Conservation (phyloP, 2,888 invertebrate genomes). For the Calameuta idolon region DNA sequence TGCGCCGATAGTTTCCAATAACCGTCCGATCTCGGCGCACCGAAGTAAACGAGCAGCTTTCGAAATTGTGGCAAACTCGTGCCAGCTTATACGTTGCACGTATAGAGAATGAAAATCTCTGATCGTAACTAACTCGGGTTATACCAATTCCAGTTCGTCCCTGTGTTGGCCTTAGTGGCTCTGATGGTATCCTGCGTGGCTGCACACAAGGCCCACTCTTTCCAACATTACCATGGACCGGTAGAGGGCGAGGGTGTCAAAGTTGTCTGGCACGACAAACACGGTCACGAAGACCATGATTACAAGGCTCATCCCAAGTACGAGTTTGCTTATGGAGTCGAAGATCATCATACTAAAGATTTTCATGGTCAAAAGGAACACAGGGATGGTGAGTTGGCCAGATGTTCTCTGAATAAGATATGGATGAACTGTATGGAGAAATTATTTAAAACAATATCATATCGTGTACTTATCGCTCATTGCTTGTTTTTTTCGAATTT, state of each 20-base stretch:
- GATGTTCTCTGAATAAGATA: neutral
- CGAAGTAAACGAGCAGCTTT: too few species aligned
- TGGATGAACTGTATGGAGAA: too few species aligned
- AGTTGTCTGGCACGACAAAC: constrained; percentile 33
- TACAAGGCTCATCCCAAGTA: constrained; percentile 39
- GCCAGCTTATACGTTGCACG: too few species aligned
- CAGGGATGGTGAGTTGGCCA: constrained; percentile 16
- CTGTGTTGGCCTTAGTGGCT: constrained; percentile 14
- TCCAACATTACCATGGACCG: constrained; percentile 34
- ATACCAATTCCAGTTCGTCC: constrained; percentile 10
- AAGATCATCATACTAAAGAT: constrained; percentile 36
- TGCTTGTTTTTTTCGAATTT: neutral
- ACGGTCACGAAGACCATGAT: constrained; percentile 36
- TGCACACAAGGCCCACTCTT: constrained; percentile 35
- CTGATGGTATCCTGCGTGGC: constrained; percentile 3
- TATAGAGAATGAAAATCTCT: too few species aligned
- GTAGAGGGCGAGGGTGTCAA: constrained; percentile 29
- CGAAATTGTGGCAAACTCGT: too few species aligned
- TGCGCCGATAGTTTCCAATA: too few species aligned
- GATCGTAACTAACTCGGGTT: too few species aligned
- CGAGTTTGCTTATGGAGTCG: constrained; percentile 34
- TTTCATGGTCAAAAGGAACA: constrained; percentile 29
- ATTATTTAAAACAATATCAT: too few species aligned
- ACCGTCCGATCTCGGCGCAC: too few species aligned
- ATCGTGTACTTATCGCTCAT: too few species aligned